These are phyloP conservation scores for Cyclophora punctaria DNA, from an alignment of 2,888 invertebrate genomes.

Conservation along the genomic window DNA sequence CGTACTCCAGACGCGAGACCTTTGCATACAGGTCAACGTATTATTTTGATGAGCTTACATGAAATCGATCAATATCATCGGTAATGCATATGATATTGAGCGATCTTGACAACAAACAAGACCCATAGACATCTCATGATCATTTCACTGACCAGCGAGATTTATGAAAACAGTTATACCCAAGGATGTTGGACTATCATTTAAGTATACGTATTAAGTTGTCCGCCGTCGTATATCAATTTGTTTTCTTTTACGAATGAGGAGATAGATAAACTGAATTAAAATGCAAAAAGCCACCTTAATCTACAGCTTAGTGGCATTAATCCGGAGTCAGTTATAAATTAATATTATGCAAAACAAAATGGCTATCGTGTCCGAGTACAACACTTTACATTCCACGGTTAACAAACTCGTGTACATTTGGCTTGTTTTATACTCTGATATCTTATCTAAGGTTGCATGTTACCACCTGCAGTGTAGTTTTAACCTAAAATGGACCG, in stretches of 20 bases:
- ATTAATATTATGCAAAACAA: no score
- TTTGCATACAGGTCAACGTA: constrained; percentile 49
- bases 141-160: no score
- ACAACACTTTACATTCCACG: background rate
- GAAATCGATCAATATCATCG: constrained; percentile 29
- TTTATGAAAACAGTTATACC: no score
- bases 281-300: no score
- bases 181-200: no score
- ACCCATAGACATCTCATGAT: constrained; percentile 7
- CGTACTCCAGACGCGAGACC: constrained; percentile 44
- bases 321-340: no score
- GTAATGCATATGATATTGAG: constrained; percentile 14
- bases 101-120: constrained; percentile 21
- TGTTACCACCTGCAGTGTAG: constrained; percentile 12
- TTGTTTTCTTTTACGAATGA: no score
- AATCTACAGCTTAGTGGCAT: no score
- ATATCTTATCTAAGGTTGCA: constrained; percentile 13
- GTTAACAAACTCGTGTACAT: constrained; percentile 7
- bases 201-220: no score
- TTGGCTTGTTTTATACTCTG: constrained; percentile 9
- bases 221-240: no score
- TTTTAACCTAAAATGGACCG: constrained; percentile 12
- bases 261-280: no score
- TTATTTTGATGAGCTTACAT: constrained; percentile 45
- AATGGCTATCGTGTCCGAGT: background rate